Evolutionary conservation across 2,113 vertebrate species (phyloP).

Genomic region (Picathartes gymnocephalus): DNA sequence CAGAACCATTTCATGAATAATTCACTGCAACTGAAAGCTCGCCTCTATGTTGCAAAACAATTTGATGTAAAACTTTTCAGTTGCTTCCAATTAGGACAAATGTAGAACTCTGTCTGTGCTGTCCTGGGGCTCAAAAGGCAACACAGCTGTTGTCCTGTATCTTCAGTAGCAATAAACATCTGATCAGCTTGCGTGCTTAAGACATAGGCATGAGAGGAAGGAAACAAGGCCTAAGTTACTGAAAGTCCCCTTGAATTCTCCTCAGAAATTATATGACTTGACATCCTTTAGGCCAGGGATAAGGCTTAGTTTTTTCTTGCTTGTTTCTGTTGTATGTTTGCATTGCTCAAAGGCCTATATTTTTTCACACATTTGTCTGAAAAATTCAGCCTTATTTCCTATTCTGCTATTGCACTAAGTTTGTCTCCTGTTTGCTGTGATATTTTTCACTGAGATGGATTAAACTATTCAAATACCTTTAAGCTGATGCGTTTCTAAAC

Average conservation of each 20-base stretch:
- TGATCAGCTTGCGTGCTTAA: not conserved
- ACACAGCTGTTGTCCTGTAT: not conserved
- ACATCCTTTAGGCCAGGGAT: not conserved
- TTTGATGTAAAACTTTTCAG: not conserved
- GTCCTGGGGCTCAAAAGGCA: not conserved
- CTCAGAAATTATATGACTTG: not conserved
- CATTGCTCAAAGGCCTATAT: fast-evolving
- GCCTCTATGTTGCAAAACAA: not conserved
- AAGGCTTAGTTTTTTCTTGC: not conserved
- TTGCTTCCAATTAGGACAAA: constrained; percentile 3
- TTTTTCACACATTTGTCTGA: not conserved
- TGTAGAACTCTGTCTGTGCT: not conserved
- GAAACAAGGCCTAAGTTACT: not conserved
- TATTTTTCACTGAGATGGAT: not conserved
- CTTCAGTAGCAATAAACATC: not conserved
- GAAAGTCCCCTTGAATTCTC: not conserved
- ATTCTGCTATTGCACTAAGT: not conserved
- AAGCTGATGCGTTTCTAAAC: not conserved
- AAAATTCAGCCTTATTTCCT: not conserved
- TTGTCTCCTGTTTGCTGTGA: not conserved
- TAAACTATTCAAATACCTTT: not conserved
- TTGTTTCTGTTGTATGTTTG: not conserved
- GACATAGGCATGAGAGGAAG: not conserved
- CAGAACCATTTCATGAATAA: constrained; percentile 24
- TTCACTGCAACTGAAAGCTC: not conserved